Base-by-base conservation (phyloP, 92 coral and sea anemone genomes). In the Epizoanthus rinbou region DNA sequence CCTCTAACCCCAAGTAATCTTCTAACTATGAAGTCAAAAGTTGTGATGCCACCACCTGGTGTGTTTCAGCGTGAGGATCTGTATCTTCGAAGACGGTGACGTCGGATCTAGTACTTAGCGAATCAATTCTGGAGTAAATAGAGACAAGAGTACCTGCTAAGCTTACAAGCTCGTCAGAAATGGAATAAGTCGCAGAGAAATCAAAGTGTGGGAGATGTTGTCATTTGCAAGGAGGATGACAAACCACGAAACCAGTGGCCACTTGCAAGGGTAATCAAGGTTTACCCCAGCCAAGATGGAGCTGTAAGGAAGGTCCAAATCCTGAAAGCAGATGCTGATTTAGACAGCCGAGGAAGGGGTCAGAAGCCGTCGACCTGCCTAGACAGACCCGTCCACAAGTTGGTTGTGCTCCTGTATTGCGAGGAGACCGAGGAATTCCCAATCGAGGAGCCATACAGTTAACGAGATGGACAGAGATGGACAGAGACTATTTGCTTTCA, bases 391-490 rank as follows among this genome's bases (percentile, higher is more conserved):
- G 70, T 75, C 50, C 87, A 84, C 70, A 85, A 85, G 76, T 21
- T 85, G 14, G 74, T 74, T 24, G 5, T 75, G 57, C 5, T 84
- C 21, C 47, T 65, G 16, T 73, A 41, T 0, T 31, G 72, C 39
- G 79, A 9, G 23, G 79, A 64, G 88, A 85, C 84, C 80, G 28
- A 41, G 25, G 75, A 85, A 74, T 19, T 76, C 84, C 80, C 88
- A 71, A 21, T 23, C 79, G 70, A 68, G 84, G 73, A 78, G 70
- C 84, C 37, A 57, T 22, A 79, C 65, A 64, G 35, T 18, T 72
- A 33, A 83, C 0, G 23, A 60, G 66, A 60, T 60, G 66, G 66
- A 60, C 31, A 28, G 31, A 28, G 31, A 60, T 60, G 66, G 66
- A 60, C 31, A 28, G 31, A 28, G 31, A 64, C 19, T 57, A 57